Percentiles rank a stretch among this genome's conserved stretches.
phyloP scores from a whole-genome alignment of 2,113 vertebrate genomes.

The Tachysurus vachellii region DNA sequence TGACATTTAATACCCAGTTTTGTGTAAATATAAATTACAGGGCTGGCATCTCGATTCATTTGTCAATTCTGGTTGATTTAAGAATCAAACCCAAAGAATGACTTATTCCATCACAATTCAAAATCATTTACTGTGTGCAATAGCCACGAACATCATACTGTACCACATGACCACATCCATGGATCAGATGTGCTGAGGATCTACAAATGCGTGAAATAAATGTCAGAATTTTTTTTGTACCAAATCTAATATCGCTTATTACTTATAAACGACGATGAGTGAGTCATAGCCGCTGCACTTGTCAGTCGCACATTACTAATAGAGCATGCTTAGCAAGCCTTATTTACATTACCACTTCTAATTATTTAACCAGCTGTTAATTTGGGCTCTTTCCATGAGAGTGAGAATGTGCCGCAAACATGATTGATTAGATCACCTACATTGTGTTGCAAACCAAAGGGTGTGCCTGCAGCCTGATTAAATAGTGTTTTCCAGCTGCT shows the following conservation, averaged over 20 bases:
- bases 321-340: neutral
- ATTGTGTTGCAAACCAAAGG: neutral
- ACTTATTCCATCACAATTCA: neutral
- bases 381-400: neutral
- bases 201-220: neutral
- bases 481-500: neutral
- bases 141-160: neutral
- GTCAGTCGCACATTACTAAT: neutral
- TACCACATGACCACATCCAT: neutral
- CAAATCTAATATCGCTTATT: neutral
- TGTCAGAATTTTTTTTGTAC: neutral
- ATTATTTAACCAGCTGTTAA: neutral
- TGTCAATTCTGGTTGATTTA: neutral
- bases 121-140: neutral
- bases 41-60: neutral
- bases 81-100: neutral
- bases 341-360: neutral
- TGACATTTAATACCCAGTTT: neutral
- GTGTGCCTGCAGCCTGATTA: neutral
- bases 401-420: neutral
- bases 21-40: neutral
- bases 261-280: neutral
- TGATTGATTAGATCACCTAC: slow-evolving; percentile 13
- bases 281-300: neutral
- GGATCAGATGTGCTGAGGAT: neutral